These are phyloP conservation scores for Pseudomugil gertrudae DNA, from an alignment of 2,797 vertebrate species.

Conservation along the genomic window DNA sequence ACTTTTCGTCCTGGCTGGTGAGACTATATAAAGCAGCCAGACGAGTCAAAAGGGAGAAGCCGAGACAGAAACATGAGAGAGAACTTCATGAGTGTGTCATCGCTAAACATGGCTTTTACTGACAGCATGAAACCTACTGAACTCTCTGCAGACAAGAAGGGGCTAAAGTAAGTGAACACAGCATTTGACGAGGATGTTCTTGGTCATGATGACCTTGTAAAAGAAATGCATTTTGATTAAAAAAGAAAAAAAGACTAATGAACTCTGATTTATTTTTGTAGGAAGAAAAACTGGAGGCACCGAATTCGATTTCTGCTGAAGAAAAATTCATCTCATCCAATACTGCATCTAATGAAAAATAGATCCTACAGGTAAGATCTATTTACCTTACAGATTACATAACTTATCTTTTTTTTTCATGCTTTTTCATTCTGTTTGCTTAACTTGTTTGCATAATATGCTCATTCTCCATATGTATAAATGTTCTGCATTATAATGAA, in stretches of 20 bases:
- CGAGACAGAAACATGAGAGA: slow-evolving; percentile 62
- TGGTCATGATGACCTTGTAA: neutral
- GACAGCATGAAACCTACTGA: slow-evolving; percentile 49
- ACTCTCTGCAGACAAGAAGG: slow-evolving; percentile 49
- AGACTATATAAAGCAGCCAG: slow-evolving; percentile 73
- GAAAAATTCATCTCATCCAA: slow-evolving; percentile 42
- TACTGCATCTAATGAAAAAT: slow-evolving; percentile 28
- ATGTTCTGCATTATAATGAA: neutral
- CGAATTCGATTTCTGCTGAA: slow-evolving; percentile 70
- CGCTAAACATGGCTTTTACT: slow-evolving; percentile 51
- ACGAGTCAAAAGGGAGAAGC: slow-evolving; percentile 53
- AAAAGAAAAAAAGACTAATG: neutral
- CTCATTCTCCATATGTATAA: neutral
- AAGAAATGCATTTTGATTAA: neutral
- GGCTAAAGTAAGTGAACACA: slow-evolving; percentile 58
- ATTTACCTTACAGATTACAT: neutral
- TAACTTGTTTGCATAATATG: slow-evolving; percentile 3
- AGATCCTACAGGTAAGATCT: slow-evolving; percentile 63
- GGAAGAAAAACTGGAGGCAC: slow-evolving; percentile 77
- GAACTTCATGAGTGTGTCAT: slow-evolving; percentile 1
- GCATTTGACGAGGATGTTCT: neutral
- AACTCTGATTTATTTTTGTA: slow-evolving; percentile 30
- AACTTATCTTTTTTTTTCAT: neutral
- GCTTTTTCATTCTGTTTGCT: neutral
- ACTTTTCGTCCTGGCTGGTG: neutral